Base-by-base conservation (phyloP, 2,113 vertebrate species). In the Oryzias curvinotus region DNA sequence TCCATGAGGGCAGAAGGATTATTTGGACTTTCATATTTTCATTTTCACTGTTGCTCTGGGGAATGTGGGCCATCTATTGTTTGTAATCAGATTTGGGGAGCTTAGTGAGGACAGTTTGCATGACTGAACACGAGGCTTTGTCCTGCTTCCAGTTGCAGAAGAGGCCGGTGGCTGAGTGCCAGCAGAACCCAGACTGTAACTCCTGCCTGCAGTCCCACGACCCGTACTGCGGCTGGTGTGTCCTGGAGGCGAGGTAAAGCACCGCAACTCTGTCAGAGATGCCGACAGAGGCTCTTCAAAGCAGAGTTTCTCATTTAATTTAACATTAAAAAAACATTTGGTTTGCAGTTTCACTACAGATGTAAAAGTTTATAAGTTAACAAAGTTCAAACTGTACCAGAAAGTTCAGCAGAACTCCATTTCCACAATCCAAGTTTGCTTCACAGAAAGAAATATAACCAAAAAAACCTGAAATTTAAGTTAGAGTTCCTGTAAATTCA, bases 221-320 rank as follows among this genome's bases (percentile, higher is more conserved):
- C 81, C 97, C 97, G 0, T 98, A 98, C 80, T 99, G 97, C 56
- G 97, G 97, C 63, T 99, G 97, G 97, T 99, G 97, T 83, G 93
- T 98, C 68, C 94, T 99, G 60, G 93, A 96, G 26, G 96, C 96
- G 86, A 91, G 94, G 97, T 98, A 54, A 64, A 5, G 16, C 10
- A 26, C 19, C 52, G 16, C 21, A 25, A 36, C 23, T 17, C 17
- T 6, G 12, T 7, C 7, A n/a, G 8, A 19, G n/a, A 48, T 8
- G 19, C 47, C 15, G 16, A 1, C n/a, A 19, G 7, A 18, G 6
- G 8, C 47, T 8, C 18, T 2, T 19, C 47, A 48, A 10, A 48
- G 36, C 36, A 36, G 36, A 36, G 10, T 3, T 36, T 36, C 36
- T 36, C 36, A 10, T 36, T 36, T 36, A 36, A 36, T 3, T 10